Base-by-base conservation (phyloP, 2,888 invertebrate genomes). In the Ochropleura plecta region DNA sequence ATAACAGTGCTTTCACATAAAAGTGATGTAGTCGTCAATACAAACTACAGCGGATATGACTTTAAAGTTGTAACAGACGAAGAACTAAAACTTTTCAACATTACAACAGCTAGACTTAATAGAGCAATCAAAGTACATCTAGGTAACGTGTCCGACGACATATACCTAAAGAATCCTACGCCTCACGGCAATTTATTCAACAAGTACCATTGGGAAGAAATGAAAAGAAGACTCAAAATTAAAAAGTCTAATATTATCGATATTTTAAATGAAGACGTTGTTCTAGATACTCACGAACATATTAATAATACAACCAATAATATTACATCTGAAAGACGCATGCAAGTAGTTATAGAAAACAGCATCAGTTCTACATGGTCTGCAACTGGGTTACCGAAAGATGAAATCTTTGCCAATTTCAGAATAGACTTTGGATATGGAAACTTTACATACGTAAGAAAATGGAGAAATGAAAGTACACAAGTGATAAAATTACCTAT, bases 141-240 rank as follows among this genome's bases (percentile, higher is more conserved):
- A 0, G 95, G 94, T 0, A 93, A 84, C 81, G 82, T 64, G 6
- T 94, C 96, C 0, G 85, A 94, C 0, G 88, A 92, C 10, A 84
- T 95, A 18, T 95, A 91, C 71, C 60, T 95, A 3, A 93, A 87
- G 68, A 93, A 95, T 48, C 95, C 95, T 0, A 95, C 95, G 0
- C 77, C 85, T 0, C 93, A 94, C 55, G 90, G 91, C 0, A 81
- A 94, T 71, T 66, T 94, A 12, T 96, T 89, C 70, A 55, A 90
- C 49, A 87, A 90, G 57, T 94, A 83, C 75, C 79, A 94, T 69
- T 96, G 96, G 96, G 86, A 87, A 3, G 87, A 92, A 83, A 89
- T 92, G 0, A 84, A 79, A 46, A 90, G 94, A 81, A 89, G 86
- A 65, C 40, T 94, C 10, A 79, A 44, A 12, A 77, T 95, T 0